These are phyloP conservation scores for Heliconius sara DNA, from an alignment of 2,888 invertebrate species.

Conservation along the genomic window DNA sequence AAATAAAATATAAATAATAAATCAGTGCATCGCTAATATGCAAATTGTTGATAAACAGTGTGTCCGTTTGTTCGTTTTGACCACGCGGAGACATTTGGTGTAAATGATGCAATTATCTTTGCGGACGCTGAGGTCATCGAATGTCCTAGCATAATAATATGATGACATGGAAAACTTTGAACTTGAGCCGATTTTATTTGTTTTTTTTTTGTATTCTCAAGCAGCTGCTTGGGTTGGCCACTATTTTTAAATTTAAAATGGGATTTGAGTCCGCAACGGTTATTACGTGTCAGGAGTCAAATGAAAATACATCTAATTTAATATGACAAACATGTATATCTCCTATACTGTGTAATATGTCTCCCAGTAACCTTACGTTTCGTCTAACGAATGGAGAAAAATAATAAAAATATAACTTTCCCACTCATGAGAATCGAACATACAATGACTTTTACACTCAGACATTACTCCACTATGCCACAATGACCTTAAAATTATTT, in stretches of 20 bases:
- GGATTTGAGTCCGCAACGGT: too few species aligned
- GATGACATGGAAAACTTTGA: conserved; percentile 11
- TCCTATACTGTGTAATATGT: too few species aligned
- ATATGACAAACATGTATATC: too few species aligned
- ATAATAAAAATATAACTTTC: neutral
- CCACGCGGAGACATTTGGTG: conserved; percentile 28
- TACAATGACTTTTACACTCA: neutral
- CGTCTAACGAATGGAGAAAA: neutral
- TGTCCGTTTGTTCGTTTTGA: conserved; percentile 8
- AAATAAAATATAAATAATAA: neutral
- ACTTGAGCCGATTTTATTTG: neutral
- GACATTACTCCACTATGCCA: neutral
- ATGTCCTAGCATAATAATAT: conserved; percentile 28
- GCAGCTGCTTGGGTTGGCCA: too few species aligned
- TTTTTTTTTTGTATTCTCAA: neutral
- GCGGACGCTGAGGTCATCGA: conserved; percentile 45
- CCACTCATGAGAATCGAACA: neutral
- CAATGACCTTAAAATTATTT: neutral
- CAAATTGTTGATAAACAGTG: neutral
- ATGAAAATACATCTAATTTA: too few species aligned
- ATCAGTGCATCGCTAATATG: conserved; percentile 18
- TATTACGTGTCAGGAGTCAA: too few species aligned
- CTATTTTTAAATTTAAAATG: too few species aligned
- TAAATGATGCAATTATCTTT: conserved; percentile 43
- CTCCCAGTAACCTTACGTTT: too few species aligned